Evolutionary conservation across 2,888 invertebrate genomes (phyloP), one percentile per base, ranked within the genome.

Genomic region (Amphipyra berbera): DNA sequence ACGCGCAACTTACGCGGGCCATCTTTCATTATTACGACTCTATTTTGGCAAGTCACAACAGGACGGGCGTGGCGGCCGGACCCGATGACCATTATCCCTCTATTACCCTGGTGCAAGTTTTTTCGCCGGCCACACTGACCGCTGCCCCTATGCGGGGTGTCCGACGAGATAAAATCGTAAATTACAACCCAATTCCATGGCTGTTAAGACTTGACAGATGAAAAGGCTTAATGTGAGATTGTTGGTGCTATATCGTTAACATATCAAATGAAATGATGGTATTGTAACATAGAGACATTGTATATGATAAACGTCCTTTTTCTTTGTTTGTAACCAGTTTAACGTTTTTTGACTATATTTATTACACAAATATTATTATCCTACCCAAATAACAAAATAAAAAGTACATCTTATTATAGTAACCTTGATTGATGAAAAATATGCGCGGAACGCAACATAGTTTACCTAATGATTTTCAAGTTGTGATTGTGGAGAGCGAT

Each of bases 181-280:
- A 95, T 95, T 94, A 95, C 93, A 93, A 93, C 93, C 94, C 94
- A 94, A 94, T 95, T 94, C 92, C 90, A 89, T 88, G 89, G 92
- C 87, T 92, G 93, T 94, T 93, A 92, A 89, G 85, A 88, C 88
- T 90, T 93, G 95, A 94, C 94, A 95, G 93, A 94, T 94, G 93
- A 95, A 95, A 95, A 94, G 94, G 93, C 90, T 91, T 91, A 88
- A 87, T 87, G 89, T 87, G 89, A 82, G 86, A 89, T 87, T 88
- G 86, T 84, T 88, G 86, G 86, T 88, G 90, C 83, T 81, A 86
- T 89, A 89, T 92, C 91, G 93, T 92, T 94, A 93, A 93, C 89
- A 87, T 90, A 91, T 87, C 82, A 86, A 90, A 93, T 88, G 83
- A 90, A 91, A 90, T 91, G 85, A 88, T 91, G 89, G 90, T 84